A percentile compares a stretch with the other conserved stretches of the same genome.
These are phyloP conservation scores for Acleris literana DNA, from an alignment of 2,888 invertebrate species.

Conservation along the genomic window DNA sequence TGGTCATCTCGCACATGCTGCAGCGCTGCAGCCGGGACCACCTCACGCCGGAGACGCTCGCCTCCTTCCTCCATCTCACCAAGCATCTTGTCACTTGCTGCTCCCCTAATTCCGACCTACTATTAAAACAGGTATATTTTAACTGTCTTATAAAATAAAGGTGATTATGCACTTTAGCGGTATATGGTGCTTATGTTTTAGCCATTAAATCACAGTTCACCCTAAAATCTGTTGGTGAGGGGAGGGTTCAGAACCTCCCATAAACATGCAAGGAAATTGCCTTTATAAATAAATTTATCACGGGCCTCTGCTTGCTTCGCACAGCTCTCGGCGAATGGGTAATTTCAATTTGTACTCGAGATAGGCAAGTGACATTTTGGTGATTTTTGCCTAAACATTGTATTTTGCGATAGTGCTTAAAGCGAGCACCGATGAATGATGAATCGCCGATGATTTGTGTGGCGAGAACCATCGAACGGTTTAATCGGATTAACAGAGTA, in stretches of 20 bases:
- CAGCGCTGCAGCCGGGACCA: constrained; percentile 97
- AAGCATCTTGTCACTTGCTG: constrained; percentile 97
- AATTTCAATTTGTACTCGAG: constrained; percentile 21
- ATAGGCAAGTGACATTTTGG: background rate
- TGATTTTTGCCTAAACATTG: too few species aligned
- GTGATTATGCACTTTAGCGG: constrained; percentile 24
- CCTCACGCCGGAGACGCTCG: constrained; percentile 95
- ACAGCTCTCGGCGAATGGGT: constrained; percentile 14
- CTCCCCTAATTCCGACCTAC: constrained; percentile 95
- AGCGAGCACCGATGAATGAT: background rate
- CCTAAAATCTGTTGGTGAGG: constrained; percentile 31
- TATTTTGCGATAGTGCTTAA: too few species aligned
- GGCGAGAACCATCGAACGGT: constrained; percentile 3
- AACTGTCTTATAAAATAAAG: background rate
- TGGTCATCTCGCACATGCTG: constrained; percentile 98
- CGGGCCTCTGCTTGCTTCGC: constrained; percentile 35
- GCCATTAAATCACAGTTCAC: constrained; percentile 34
- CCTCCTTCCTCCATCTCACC: constrained; percentile 94
- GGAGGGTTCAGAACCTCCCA: constrained; percentile 42
- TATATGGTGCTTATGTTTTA: constrained; percentile 20
- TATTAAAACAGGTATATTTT: constrained; percentile 92
- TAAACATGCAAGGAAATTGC: constrained; percentile 58
- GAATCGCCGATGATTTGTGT: constrained; percentile 25
- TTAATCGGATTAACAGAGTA: constrained; percentile 29
- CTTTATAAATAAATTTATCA: constrained; percentile 57